A percentile compares a stretch with the other conserved stretches of the same genome.
phyloP scores from a whole-genome alignment of 1,140 invertebrate genomes.

The Drosophila sproati region DNA sequence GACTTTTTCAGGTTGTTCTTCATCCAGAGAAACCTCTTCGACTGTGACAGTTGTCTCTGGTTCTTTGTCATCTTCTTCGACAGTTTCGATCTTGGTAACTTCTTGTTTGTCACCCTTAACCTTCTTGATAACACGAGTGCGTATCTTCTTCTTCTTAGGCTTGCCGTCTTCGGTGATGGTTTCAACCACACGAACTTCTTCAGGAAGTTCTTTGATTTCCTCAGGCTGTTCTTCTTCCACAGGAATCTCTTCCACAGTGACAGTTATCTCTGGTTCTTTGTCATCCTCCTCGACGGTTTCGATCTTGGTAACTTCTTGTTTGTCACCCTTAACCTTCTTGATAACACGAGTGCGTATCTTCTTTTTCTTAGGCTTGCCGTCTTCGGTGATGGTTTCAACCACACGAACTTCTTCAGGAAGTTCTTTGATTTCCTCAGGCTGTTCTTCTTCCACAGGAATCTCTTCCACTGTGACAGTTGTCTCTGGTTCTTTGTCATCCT shows the following conservation, averaged over 20 bases:
- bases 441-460: background rate
- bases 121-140: background rate
- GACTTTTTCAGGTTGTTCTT: background rate
- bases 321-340: background rate
- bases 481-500: background rate
- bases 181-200: background rate
- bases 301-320: background rate
- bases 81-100: background rate
- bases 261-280: background rate
- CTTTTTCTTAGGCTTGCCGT: background rate
- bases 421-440: background rate
- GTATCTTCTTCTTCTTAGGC: background rate
- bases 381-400: background rate
- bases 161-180: background rate
- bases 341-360: background rate
- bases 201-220: background rate
- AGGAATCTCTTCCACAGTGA: background rate
- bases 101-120: slow-evolving; percentile 1
- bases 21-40: background rate
- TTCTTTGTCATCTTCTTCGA: background rate
- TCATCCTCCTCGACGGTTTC: background rate
- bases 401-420: background rate
- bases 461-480: slow-evolving; percentile 1
- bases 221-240: background rate
- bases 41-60: background rate